Conservation (phyloP, 37 sponge, comb jelly and placozoan genomes). For the Halisarca cf. caerulea region DNA sequence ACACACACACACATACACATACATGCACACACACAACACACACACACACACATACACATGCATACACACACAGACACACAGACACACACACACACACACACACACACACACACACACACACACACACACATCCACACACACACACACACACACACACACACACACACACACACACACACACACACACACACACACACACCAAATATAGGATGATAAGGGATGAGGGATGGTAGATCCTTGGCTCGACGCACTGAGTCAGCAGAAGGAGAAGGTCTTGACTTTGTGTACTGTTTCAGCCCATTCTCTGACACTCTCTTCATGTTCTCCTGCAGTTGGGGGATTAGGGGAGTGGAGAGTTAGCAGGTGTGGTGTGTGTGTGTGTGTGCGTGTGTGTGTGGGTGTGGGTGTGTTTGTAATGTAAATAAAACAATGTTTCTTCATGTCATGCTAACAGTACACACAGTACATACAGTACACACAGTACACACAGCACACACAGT, state of each 20-base stretch:
- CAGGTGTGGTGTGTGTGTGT: too few relatives aligned
- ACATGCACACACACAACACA: neutral
- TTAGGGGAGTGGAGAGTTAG: too few relatives aligned
- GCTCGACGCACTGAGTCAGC: conserved; percentile 69
- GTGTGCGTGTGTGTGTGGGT: too few relatives aligned
- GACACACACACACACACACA: too few relatives aligned
- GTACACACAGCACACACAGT: neutral
- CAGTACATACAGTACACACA: conserved; percentile 13
- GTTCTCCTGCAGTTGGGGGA: conserved; percentile 27
- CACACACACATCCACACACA: too few relatives aligned
- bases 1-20: too few relatives aligned
- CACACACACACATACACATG: neutral
- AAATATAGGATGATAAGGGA: conserved; percentile 75
- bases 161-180: neutral
- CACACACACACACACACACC: conserved; percentile 24
- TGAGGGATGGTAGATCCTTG: conserved; percentile 55
- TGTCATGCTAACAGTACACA: too few relatives aligned
- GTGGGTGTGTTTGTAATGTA: too few relatives aligned
- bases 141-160: neutral
- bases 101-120: too few relatives aligned
- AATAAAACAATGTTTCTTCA: too few relatives aligned
- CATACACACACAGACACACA: conserved; percentile 31
- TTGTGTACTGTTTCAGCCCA: conserved; percentile 81
- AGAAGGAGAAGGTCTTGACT: conserved; percentile 68
- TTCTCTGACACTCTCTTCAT: conserved; percentile 65